Base-by-base conservation (phyloP, 2,113 vertebrate species). In the Trematocara zebra region DNA sequence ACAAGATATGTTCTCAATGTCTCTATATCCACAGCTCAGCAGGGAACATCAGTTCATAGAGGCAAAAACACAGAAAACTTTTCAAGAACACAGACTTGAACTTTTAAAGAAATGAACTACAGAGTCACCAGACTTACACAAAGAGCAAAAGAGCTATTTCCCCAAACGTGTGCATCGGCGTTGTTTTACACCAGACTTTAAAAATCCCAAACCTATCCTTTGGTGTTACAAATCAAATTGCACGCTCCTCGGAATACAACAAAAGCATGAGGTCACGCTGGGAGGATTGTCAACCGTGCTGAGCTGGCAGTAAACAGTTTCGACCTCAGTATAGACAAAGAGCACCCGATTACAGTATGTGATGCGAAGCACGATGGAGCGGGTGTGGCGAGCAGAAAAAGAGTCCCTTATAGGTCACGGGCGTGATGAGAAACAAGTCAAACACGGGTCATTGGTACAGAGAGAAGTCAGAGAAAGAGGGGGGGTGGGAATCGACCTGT, bases 361-460 rank as follows among this genome's bases (percentile, higher is more conserved):
- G 80, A 80, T 23, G 12, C 84, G 59, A 31, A 2, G 64, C 80
- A 78, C 10, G n/a, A 85, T 8, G 40, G 56, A n/a, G 52, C 64
- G 84, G 61, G 56, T 84, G 80, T 47, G 33, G 61, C 10, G n/a
- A 17, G 42, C 15, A 47, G 14, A 23, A 23, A 53, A 31, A 35
- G 42, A 59, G 81, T 87, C 80, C 40, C 52, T 37, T 47, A 49
- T 35, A 44, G 84, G 88, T 89, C 87, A 85, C 12, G 1, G 20
- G 44, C 52, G 40, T 23, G 80, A 82, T 78, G 57, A 85, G 28
- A 85, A 89, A 89, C 87, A 12, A 76, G 88, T 84, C 83, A 72
- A 90, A 83, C 87, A 33, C 11, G 78, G 87, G 81, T 88, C 85
- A 83, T 5, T 35, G 17, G 26, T 57, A 64, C 20, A 67, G 51